Conservation (phyloP, 1,140 invertebrate species). For the Drosophila azteca region DNA sequence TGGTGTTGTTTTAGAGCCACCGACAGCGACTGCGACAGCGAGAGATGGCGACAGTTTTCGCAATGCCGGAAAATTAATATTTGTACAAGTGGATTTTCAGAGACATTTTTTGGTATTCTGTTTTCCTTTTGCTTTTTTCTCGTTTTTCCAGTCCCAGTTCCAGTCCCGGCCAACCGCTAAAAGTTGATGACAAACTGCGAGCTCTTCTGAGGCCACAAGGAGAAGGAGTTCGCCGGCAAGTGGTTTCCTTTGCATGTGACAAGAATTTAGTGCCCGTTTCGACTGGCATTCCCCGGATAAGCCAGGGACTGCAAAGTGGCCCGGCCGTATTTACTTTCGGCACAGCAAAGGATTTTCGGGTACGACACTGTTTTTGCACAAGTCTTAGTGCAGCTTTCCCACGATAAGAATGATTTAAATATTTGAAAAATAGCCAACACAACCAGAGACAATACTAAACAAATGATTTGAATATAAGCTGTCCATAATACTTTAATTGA, state of each 20-base stretch:
- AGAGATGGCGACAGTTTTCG: conserved; percentile 52
- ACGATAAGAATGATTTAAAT: too few species aligned
- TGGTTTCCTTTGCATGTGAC: conserved; percentile 45
- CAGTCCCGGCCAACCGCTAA: conserved; percentile 37
- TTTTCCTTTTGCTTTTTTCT: conserved; percentile 13
- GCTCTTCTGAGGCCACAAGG: conserved; percentile 2
- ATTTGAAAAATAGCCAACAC: too few species aligned
- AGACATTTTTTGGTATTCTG: conserved; percentile 19
- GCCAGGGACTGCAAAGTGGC: conserved; percentile 4
- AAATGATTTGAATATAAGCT: too few species aligned
- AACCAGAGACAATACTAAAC: too few species aligned
- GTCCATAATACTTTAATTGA: too few species aligned
- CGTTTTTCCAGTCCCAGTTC: background rate
- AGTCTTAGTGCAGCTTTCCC: too few species aligned
- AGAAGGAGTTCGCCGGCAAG: background rate
- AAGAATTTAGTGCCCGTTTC: conserved; percentile 42
- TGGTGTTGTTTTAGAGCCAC: conserved; percentile 13
- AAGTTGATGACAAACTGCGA: conserved; percentile 56
- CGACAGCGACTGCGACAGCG: background rate
- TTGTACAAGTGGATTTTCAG: conserved; percentile 58
- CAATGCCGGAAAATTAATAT: conserved; percentile 62
- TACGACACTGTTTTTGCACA: too few species aligned
- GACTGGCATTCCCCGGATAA: background rate
- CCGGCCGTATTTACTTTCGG: conserved; percentile 12
- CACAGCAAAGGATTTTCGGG: conserved; percentile 1